Evolutionary conservation across 2,797 vertebrate species (phyloP).

Genomic region (Rhodeus uyekii): DNA sequence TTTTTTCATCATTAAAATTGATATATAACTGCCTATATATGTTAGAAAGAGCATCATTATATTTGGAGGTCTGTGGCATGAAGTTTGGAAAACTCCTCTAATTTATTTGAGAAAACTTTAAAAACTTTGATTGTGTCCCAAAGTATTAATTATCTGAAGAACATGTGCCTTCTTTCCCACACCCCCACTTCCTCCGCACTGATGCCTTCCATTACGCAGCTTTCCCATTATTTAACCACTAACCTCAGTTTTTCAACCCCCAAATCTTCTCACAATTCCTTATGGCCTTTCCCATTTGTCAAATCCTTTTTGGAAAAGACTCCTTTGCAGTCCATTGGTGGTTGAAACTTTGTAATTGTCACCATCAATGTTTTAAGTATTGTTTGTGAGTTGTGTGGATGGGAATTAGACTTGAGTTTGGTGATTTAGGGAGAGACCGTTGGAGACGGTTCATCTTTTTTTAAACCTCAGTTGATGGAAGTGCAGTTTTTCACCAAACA

Average conservation of each 20-base stretch:
- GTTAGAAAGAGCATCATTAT: background rate
- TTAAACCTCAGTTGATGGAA: too few species aligned
- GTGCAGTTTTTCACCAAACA: background rate
- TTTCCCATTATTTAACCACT: conserved; percentile 63
- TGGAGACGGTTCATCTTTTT: too few species aligned
- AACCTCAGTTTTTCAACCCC: conserved; percentile 49
- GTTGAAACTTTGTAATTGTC: background rate
- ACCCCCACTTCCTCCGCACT: conserved; percentile 66
- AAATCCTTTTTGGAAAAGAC: background rate
- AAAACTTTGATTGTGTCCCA: conserved; percentile 10
- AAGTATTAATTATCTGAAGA: conserved; percentile 57
- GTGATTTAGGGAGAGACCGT: background rate
- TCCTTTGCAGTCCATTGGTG: background rate
- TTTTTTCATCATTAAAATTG: too few species aligned
- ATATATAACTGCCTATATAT: background rate
- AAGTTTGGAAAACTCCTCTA: background rate
- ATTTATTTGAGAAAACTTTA: background rate
- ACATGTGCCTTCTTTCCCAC: conserved; percentile 65
- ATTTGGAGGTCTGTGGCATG: background rate
- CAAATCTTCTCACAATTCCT: conserved; percentile 51
- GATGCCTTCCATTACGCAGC: conserved; percentile 56
- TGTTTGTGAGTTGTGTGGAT: background rate
- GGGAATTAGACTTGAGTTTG: background rate
- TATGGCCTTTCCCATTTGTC: conserved; percentile 57
- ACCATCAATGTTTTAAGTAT: background rate